Base-by-base conservation (phyloP, 2,888 invertebrate genomes). In the Agrochola litura region DNA sequence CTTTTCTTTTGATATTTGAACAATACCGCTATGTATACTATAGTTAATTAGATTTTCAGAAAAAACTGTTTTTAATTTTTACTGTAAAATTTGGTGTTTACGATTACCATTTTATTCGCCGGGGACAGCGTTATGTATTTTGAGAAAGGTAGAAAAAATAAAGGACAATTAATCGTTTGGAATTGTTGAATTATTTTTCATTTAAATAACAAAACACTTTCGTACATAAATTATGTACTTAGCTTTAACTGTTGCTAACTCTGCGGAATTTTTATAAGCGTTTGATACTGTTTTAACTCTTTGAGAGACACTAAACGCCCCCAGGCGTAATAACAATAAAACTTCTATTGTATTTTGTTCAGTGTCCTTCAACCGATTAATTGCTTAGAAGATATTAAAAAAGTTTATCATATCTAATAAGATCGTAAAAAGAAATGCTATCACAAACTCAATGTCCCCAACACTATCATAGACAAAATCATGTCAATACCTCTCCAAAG, bases 381-480 rank as follows among this genome's bases (percentile, higher is more conserved):
- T 12, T n/a, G 12, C 10, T n/a, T 43, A 60, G 1, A 60, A 37
- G 16, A 6, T n/a, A n/a, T 9, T 14, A 37, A 3, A 37, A 1
- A 19, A 19, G 19, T 9, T 19, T 1, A 69, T n/a, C 9, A 30
- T 25, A 30, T 10, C 0, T 2, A 71, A 16, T 9, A 19, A 12
- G 8, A 30, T 37, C 25, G 22, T 46, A 56, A 5, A 1, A 61
- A 41, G 6, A 19, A 54, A 54, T 14, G 8, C 14, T 49, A 25
- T 10, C 14, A 46, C 46, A 52, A 58, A 65, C 37, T 30, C 12
- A 65, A 22, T 25, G 12, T 30, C 37, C 14, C n/a, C 5, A 37
- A 25, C 4, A 73, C 37, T 16, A 60, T 41, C 22, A 54, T 37
- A 60, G 16, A 79, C 56, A 64, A 71, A n/a, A 25, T 46, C 22